Evolutionary conservation across 2,113 vertebrate species (phyloP).

Genomic region (Scartelaos histophorus): DNA sequence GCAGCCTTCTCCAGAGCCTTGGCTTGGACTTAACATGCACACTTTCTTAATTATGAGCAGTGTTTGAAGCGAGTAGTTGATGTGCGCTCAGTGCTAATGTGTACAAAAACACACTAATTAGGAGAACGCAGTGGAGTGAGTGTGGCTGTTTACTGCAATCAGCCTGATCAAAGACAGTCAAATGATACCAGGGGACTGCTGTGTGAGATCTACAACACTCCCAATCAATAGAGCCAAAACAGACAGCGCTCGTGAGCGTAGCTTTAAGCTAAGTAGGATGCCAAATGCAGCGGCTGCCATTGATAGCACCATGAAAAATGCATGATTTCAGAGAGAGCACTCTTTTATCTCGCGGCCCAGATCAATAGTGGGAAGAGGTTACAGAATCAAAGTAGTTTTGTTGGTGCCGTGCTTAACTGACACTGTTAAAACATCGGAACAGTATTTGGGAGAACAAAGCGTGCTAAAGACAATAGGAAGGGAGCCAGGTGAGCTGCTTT

Average conservation of each 20-base stretch:
- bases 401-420: slow-evolving; percentile 67
- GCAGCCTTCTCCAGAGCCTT: background rate
- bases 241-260: slow-evolving; percentile 80
- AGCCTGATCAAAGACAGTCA: slow-evolving; percentile 75
- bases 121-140: slow-evolving; percentile 66
- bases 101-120: slow-evolving; percentile 60
- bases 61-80: slow-evolving; percentile 57
- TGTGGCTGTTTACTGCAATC: slow-evolving; percentile 68
- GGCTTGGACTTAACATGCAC: slow-evolving; percentile 41
- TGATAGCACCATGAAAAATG: slow-evolving; percentile 81
- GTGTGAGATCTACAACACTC: slow-evolving; percentile 70
- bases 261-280: slow-evolving; percentile 80
- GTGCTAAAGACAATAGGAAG: slow-evolving; percentile 62
- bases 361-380: slow-evolving; percentile 79
- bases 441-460: slow-evolving; percentile 73
- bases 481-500: slow-evolving; percentile 67
- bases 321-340: slow-evolving; percentile 74
- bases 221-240: slow-evolving; percentile 81
- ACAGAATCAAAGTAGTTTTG: slow-evolving; percentile 77
- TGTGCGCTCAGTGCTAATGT: slow-evolving; percentile 48
- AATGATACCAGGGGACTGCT: slow-evolving; percentile 74
- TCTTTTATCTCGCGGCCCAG: slow-evolving; percentile 77
- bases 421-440: slow-evolving; percentile 66
- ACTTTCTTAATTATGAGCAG: slow-evolving; percentile 47
- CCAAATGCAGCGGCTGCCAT: slow-evolving; percentile 78